Base-by-base conservation (phyloP, 2,113 vertebrate species). In the Lutjanus erythropterus region DNA sequence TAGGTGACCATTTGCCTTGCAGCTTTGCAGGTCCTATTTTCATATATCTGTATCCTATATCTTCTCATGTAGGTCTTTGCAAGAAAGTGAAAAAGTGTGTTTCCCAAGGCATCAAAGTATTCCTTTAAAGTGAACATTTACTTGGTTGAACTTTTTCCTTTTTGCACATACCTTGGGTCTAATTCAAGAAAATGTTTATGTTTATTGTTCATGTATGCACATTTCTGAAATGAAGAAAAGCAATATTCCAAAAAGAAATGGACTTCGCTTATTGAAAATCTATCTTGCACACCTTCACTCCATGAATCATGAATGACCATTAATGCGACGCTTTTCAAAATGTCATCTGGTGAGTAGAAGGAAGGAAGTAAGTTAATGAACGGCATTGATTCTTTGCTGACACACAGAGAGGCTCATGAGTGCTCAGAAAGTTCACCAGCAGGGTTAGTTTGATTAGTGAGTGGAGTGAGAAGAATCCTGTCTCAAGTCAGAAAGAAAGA, bases 141-240 rank as follows among this genome's bases (percentile, higher is more conserved):
- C 21, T 74, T 65, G 18, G 39, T 37, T 71, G 33, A 53, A 58
- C 6, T 3, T 76, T 67, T 47, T 62, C 41, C 35, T 0, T 39
- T 61, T 67, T 53, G 9, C 55, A 60, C 42, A 29, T 4, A 44
- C 19, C n/a, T 10, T 8, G 7, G 9, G n/a, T 69, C 33, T 74
- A 3, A 52, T 65, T 71, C 18, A 11, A 49, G 16, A 78, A 47
- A 55, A 58, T 70, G 15, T 69, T 64, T 1, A 31, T 56, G 41
- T 70, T 75, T 55, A 76, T 41, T 66, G 33, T 65, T 75, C 18
- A 52, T 58, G 52, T 27, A 47, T 53, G 15, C 37, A 65, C 47
- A 53, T 80, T 64, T 37, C 33, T 70, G 37, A n/a, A 65, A 42
- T 64, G 56, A 59, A 41, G 44, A 49, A 37, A 33, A 68, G 47